Base-by-base conservation (phyloP, 2,113 vertebrate genomes). In the Polypterus senegalus region DNA sequence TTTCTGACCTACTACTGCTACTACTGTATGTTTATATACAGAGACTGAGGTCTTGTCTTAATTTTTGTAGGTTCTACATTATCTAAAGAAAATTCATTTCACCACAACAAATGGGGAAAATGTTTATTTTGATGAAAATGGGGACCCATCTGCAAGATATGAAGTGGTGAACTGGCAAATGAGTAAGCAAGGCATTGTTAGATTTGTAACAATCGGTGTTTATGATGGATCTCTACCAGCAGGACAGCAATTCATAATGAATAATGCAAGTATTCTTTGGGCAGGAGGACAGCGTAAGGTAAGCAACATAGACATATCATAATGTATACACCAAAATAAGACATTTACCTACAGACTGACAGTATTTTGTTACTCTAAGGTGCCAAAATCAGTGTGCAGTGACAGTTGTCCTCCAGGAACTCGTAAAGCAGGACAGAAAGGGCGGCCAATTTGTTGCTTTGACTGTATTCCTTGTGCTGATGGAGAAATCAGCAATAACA, bases 131-230 rank as follows among this genome's bases (percentile, higher is more conserved):
- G 69, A 82, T 70, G 68, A 74, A n/a, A 69, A 80, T 7, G 80
- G 80, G 66, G 81, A 84, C 55, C 78, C 79, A 48, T 55, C 74
- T 49, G 82, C 77, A 63, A 79, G 77, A 59, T 84, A 85, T 77
- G 81, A 84, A 55, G 73, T 85, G 43, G 75, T 84, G 53, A 83
- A 81, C 66, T 84, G 83, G 81, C 79, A 84, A 61, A 71, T 72
- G 54, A 71, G 43, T 56, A 44, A 68, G 63, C 62, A 70, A 1
- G 53, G 69, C 2, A 9, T 58, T 6, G 65, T 74, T 48, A 68
- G 76, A 27, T 84, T 84, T 79, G 75, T 69, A 48, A 81, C 79
- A 44, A 76, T 84, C 52, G 82, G 83, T 48, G 60, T 81, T 46
- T 68, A 79, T 66, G 83, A 84, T 70, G 65, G 72, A 3, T 78